phyloP scores from a whole-genome alignment of 2,113 vertebrate genomes.

The Anarrhichthys ocellatus region DNA sequence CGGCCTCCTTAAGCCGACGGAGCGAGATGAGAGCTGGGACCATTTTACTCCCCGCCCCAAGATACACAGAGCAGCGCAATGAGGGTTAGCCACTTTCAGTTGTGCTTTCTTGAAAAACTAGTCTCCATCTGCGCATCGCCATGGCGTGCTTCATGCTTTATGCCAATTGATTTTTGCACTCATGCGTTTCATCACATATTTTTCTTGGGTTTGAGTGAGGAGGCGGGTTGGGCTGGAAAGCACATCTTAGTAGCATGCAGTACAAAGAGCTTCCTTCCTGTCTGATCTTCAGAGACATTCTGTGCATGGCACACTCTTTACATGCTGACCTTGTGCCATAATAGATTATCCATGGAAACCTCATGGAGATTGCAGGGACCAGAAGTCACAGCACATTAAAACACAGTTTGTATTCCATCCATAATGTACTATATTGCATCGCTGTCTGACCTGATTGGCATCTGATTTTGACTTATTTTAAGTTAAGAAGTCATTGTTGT shows the following conservation, averaged over 20 bases:
- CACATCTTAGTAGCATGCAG: constrained; percentile 28
- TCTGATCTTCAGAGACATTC: constrained; percentile 24
- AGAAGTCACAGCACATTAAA: not conserved
- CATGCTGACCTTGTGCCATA: constrained; percentile 23
- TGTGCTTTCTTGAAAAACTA: constrained; percentile 10
- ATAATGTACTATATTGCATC: not conserved
- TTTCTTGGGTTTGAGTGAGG: constrained; percentile 34
- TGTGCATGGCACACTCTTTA: not conserved
- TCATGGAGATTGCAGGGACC: constrained; percentile 10
- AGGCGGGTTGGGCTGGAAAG: not conserved
- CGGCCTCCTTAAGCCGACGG: constrained; percentile 17
- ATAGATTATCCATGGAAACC: constrained; percentile 34
- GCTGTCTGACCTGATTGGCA: not conserved
- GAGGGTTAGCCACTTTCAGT: not conserved
- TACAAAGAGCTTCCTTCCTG: constrained; percentile 38
- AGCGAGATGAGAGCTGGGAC: constrained; percentile 29
- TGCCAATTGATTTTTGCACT: constrained; percentile 53
- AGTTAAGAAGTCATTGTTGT: not conserved
- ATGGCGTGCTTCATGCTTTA: constrained; percentile 6
- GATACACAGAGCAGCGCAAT: constrained; percentile 26
- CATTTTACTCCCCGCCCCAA: constrained; percentile 13
- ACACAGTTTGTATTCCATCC: not conserved
- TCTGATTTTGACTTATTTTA: not conserved
- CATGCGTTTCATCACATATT: not conserved
- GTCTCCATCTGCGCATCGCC: not conserved